A percentile compares a stretch with the other conserved stretches of the same genome.
These are phyloP conservation scores for Cichladusa arquata DNA, from an alignment of 2,113 vertebrate species.

Conservation along the genomic window DNA sequence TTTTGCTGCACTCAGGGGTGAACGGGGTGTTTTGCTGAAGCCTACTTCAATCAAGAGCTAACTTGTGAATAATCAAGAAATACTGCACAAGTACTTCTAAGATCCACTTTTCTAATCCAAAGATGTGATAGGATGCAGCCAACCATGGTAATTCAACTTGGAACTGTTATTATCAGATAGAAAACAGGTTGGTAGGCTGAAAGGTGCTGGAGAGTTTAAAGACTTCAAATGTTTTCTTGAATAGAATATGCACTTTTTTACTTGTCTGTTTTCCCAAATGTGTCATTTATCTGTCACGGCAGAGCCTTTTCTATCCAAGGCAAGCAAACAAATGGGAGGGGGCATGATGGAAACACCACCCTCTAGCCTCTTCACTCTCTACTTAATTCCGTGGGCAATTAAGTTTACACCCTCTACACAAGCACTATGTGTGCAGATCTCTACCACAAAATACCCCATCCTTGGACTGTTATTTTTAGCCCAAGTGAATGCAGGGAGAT, in stretches of 20 bases:
- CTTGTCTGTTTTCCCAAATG: neutral
- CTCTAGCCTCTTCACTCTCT: neutral
- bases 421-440: neutral
- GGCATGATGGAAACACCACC: neutral
- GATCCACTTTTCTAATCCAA: slow-evolving; percentile 73
- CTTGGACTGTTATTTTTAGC: neutral
- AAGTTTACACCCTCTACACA: neutral
- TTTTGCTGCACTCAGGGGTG: slow-evolving; percentile 49
- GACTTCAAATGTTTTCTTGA: slow-evolving; percentile 38
- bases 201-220: slow-evolving; percentile 67
- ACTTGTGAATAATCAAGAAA: slow-evolving; percentile 77
- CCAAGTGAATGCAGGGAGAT: neutral
- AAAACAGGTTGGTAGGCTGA: slow-evolving; percentile 70
- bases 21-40: slow-evolving; percentile 64
- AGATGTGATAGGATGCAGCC: slow-evolving; percentile 76
- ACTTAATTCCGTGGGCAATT: neutral
- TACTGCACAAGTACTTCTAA: slow-evolving; percentile 72
- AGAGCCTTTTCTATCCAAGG: neutral
- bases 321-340: neutral
- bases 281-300: neutral
- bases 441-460: neutral
- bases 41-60: slow-evolving; percentile 78
- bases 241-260: slow-evolving; percentile 26
- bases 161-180: slow-evolving; percentile 74
- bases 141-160: slow-evolving; percentile 75